Base-by-base conservation (phyloP, 2,888 invertebrate genomes). In the Bombylius major region DNA sequence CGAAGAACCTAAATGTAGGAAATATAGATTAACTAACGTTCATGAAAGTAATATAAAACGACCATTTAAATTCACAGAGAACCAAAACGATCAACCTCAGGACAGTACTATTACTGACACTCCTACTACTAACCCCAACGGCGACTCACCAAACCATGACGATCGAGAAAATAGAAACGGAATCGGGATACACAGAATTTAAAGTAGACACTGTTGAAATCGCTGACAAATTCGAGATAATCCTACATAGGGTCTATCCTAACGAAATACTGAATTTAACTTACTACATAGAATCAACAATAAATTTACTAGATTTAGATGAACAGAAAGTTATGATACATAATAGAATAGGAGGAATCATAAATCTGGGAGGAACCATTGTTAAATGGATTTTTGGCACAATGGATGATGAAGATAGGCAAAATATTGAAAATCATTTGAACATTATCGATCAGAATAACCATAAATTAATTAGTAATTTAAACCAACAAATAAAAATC, bases 371-470 rank as follows among this genome's bases (percentile, higher is more conserved):
- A 36, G 59, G 59, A 36, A 47, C 33, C 11, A 49, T 54, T 45
- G 23, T 58, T 33, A 57, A 59, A 46, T 60, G 57, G 50, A 45
- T 60, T 44, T 58, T 48, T 44, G 58, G 57, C 45, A 59, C 57
- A 36, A 57, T 57, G 59, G 59, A 62, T 51, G 56, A 62, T 33
- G 50, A 52, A 11, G 57, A 58, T 45, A 56, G 58, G 55, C 33
- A 23, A 48, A 56, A 60, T 47, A 59, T 58, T 23, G 58, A 60
- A 58, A 23, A 55, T 52, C 56, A 57, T 47, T 54, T 60, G 32
- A 45, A 50, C 11, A 49, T 47, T 45, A 54, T 56, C 33, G 45
- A 51, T 32, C 51, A 51, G n/a, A n/a, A n/a, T n/a, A n/a, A n/a
- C n/a, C n/a, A n/a, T n/a, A n/a, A n/a, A n/a, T n/a, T n/a, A n/a